These are phyloP conservation scores for Acleris cristana DNA, from an alignment of 2,888 invertebrate genomes.

Conservation along the genomic window DNA sequence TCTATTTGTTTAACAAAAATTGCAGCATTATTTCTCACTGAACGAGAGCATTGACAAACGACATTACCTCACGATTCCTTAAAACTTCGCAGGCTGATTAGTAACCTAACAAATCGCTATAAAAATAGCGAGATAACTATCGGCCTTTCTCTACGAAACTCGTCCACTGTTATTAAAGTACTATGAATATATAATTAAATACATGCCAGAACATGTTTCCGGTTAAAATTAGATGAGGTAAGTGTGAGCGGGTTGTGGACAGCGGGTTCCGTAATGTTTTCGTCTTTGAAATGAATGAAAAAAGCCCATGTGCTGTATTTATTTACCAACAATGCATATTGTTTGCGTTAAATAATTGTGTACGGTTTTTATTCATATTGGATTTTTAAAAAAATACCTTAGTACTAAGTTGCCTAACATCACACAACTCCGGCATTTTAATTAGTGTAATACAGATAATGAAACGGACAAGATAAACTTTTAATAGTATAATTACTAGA, in stretches of 20 bases:
- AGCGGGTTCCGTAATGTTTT: slow-evolving; percentile 10
- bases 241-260: neutral
- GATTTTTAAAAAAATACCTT: too few relatives aligned
- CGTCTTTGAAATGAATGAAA: too few relatives aligned
- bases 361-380: too few relatives aligned
- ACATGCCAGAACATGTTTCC: slow-evolving; percentile 29
- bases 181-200: slow-evolving; percentile 37
- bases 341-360: too few relatives aligned
- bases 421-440: too few relatives aligned
- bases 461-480: too few relatives aligned
- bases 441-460: too few relatives aligned
- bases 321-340: too few relatives aligned
- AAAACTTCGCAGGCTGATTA: slow-evolving; percentile 28
- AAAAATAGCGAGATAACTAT: slow-evolving; percentile 27
- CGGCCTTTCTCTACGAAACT: slow-evolving; percentile 34
- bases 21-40: slow-evolving; percentile 6
- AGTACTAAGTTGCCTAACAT: too few relatives aligned
- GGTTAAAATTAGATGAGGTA: slow-evolving; percentile 9
- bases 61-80: slow-evolving; percentile 17
- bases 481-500: too few relatives aligned
- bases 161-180: slow-evolving; percentile 33
- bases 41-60: slow-evolving; percentile 11
- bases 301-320: too few relatives aligned
- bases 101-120: slow-evolving; percentile 31
- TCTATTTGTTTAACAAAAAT: slow-evolving; percentile 19